Percentiles rank a stretch among this genome's conserved stretches.
Conservation (phyloP, 2,888 invertebrate species). For the Julus scanicus region DNA sequence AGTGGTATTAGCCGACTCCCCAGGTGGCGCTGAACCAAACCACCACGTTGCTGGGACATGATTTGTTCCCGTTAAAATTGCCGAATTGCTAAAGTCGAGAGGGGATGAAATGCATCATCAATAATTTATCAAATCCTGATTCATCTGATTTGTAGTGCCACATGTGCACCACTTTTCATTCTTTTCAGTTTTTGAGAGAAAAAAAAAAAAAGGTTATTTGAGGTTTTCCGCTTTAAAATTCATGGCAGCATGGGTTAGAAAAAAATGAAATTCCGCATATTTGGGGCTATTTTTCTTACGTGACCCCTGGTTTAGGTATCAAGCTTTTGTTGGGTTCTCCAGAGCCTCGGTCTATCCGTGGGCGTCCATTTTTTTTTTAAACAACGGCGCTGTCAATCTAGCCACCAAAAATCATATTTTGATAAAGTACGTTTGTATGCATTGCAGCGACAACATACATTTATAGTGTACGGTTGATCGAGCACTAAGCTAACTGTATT, state of each 20-base stretch:
- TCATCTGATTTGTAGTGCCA: conserved; percentile 21
- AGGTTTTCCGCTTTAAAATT: conserved; percentile 41
- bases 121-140: conserved; percentile 24
- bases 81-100: conserved; percentile 32
- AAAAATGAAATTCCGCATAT: conserved; percentile 9
- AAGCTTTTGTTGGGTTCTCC: neutral
- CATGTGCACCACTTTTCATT: neutral
- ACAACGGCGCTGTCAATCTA: conserved; percentile 36
- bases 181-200: neutral
- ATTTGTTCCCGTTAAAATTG: conserved; percentile 2
- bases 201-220: conserved; percentile 6
- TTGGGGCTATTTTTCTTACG: conserved; percentile 15
- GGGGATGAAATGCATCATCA: conserved; percentile 40
- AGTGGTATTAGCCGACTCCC: neutral
- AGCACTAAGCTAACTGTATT: conserved; percentile 43
- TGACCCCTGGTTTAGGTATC: neutral
- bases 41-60: neutral
- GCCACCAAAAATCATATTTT: conserved; percentile 40
- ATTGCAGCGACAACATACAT: conserved; percentile 45
- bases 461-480: neutral
- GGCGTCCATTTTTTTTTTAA: neutral
- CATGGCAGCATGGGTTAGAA: conserved; percentile 1
- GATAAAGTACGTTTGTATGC: conserved; percentile 40
- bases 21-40: neutral
- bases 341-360: neutral